phyloP scores from a whole-genome alignment of 2,113 vertebrate species.

The Neogale vison region DNA sequence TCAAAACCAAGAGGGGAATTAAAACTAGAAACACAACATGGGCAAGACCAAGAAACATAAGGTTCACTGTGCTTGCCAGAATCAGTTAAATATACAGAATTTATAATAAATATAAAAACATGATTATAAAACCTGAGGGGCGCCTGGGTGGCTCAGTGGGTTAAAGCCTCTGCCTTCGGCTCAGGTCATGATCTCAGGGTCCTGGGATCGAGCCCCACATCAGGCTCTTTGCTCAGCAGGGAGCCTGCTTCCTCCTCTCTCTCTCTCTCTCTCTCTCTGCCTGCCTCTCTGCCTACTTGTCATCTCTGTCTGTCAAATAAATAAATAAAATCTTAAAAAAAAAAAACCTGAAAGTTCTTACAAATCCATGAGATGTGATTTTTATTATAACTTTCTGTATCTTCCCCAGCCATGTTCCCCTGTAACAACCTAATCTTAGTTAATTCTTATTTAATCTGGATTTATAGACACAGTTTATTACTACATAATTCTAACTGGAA shows the following conservation, averaged over 20 bases:
- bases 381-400: neutral
- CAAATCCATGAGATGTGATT: neutral
- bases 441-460: conserved; percentile 11
- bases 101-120: neutral
- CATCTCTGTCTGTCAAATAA: no score
- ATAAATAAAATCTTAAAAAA: no score
- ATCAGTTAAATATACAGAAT: neutral
- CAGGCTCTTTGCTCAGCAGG: no score
- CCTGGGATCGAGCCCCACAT: no score
- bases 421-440: neutral
- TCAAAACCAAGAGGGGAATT: neutral
- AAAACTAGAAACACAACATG: neutral
- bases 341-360: neutral
- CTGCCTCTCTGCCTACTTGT: no score
- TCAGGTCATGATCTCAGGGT: no score
- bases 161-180: no score
- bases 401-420: neutral
- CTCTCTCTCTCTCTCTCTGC: no score
- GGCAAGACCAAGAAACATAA: neutral
- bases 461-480: neutral
- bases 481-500: neutral
- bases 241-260: no score
- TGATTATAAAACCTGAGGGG: neutral
- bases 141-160: no score
- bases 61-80: neutral